Percentiles rank a stretch among this genome's conserved stretches.
Conservation (phyloP, 2,113 vertebrate genomes). For the Hyperopisus bebe region DNA sequence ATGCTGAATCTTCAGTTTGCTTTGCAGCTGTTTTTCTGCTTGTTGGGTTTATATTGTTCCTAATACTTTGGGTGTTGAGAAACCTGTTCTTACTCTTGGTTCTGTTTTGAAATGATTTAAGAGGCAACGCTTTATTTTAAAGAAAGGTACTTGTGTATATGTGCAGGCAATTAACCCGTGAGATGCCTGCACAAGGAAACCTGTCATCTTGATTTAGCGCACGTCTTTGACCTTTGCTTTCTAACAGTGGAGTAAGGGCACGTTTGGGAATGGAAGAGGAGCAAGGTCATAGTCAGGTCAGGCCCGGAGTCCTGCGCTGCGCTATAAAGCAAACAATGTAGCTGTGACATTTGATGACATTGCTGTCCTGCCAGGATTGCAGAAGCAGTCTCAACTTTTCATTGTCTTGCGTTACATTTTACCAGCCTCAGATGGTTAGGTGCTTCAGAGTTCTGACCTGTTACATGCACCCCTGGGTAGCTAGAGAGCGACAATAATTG, state of each 20-base stretch:
- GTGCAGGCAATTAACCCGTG: not conserved
- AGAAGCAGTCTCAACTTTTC: not conserved
- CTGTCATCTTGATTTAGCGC: not conserved
- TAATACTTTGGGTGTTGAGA: not conserved
- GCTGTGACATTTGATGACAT: not conserved
- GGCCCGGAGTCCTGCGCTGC: not conserved
- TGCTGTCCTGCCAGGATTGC: not conserved
- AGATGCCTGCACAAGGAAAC: not conserved
- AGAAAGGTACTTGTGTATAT: not conserved
- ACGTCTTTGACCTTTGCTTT: not conserved
- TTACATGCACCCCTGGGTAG: not conserved
- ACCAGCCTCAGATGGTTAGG: not conserved
- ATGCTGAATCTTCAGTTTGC: not conserved
- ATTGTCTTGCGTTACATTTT: not conserved
- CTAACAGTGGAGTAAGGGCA: not conserved
- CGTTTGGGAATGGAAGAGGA: not conserved
- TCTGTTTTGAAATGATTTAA: not conserved
- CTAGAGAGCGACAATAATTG: not conserved
- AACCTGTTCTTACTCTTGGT: not conserved
- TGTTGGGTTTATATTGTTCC: not conserved
- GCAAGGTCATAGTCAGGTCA: not conserved
- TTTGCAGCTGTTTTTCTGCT: not conserved
- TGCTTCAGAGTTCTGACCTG: not conserved
- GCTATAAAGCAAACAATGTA: not conserved
- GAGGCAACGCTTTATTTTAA: not conserved